These are phyloP conservation scores for Odontamblyopus rebecca DNA, from an alignment of 2,797 vertebrate species.

Conservation along the genomic window DNA sequence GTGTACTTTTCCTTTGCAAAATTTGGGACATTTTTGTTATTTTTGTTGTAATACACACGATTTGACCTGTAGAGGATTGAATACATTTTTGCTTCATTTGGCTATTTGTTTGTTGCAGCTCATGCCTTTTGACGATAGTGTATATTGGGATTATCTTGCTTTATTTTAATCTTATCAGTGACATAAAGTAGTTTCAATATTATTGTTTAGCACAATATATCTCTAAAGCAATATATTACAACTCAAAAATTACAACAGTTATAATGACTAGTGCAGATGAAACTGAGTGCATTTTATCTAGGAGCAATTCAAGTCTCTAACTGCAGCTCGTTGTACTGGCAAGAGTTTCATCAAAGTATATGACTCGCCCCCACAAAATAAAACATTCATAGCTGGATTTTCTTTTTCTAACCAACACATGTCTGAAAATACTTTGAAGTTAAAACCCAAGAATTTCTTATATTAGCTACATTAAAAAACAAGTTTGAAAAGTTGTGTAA, in stretches of 20 bases:
- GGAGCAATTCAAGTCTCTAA: conserved; percentile 49
- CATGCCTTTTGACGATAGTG: too few relatives aligned
- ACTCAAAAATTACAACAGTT: conserved; percentile 39
- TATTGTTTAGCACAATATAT: too few relatives aligned
- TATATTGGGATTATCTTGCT: too few relatives aligned
- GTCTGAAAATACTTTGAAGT: conserved; percentile 64
- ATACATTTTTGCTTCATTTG: too few relatives aligned
- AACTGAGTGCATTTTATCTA: conserved; percentile 5
- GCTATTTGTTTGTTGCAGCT: too few relatives aligned
- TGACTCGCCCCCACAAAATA: conserved; percentile 58
- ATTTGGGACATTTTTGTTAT: too few relatives aligned
- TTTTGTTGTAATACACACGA: too few relatives aligned
- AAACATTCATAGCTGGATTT: conserved; percentile 63
- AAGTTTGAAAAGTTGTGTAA: conserved; percentile 28
- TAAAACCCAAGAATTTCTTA: conserved; percentile 50
- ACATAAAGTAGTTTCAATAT: too few relatives aligned
- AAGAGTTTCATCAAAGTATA: conserved; percentile 65
- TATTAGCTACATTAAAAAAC: conserved; percentile 44
- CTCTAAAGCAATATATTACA: too few relatives aligned
- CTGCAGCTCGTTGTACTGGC: conserved; percentile 51
- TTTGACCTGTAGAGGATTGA: too few relatives aligned
- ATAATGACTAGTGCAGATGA: conserved; percentile 41
- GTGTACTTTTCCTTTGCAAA: too few relatives aligned
- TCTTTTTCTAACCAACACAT: conserved; percentile 38
- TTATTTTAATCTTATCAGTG: too few relatives aligned